Evolutionary conservation across 2,888 invertebrate species (phyloP).

Genomic region (Marronus borbonicus): DNA sequence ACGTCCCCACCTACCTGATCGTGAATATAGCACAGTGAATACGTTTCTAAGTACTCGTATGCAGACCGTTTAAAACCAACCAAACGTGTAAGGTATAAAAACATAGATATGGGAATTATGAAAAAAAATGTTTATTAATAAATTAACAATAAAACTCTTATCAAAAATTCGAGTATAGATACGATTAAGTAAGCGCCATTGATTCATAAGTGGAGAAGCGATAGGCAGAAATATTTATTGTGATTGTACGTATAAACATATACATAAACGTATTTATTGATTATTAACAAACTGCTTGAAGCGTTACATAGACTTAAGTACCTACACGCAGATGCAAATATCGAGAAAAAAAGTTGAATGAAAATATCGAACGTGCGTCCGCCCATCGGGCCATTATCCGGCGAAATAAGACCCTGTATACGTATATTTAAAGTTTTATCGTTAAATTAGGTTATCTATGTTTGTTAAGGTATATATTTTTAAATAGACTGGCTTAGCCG

Average conservation of each 20-base stretch:
- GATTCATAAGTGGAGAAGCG: constrained; percentile 14
- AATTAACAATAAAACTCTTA: constrained; percentile 40
- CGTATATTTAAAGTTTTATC: constrained; percentile 32
- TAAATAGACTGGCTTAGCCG: constrained; percentile 34
- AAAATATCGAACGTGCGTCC: not conserved
- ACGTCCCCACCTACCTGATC: no score
- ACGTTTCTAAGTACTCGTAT: constrained; percentile 18
- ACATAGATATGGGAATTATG: constrained; percentile 42
- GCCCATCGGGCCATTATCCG: not conserved
- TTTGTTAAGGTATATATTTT: constrained; percentile 39
- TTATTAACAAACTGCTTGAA: not conserved
- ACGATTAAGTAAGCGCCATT: constrained; percentile 40
- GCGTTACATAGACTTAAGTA: not conserved
- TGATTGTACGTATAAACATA: not conserved
- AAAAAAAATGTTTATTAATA: constrained; percentile 46
- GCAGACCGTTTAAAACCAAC: not conserved
- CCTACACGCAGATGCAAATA: not conserved
- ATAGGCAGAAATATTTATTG: constrained; percentile 5
- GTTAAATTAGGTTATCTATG: constrained; percentile 41
- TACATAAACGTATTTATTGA: constrained; percentile 6
- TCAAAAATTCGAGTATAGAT: constrained; percentile 35
- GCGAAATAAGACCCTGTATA: not conserved
- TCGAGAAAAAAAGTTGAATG: constrained; percentile 3
- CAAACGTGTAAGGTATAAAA: constrained; percentile 13
- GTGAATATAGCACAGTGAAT: not conserved